Base-by-base conservation (phyloP, 2,113 vertebrate genomes). In the Oryzias woworae region DNA sequence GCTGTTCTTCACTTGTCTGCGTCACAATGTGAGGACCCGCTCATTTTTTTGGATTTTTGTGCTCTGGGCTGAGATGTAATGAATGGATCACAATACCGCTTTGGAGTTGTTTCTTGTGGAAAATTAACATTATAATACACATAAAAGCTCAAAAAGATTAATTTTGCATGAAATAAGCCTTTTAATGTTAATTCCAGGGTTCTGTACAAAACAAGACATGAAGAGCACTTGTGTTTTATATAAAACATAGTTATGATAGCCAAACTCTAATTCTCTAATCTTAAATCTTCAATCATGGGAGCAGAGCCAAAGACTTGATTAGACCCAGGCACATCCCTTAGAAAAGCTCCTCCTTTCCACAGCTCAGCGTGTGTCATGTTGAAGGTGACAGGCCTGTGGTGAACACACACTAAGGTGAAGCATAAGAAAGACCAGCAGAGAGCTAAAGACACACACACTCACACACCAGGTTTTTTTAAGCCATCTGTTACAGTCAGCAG, bases 401-500 rank as follows among this genome's bases (percentile, higher is more conserved):
- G 62, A 62, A 47, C 4, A 52, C 63, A 74, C 67, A 53, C 53
- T 2, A 58, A 73, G 65, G 50, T 20, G 1, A 59, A 13, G 45
- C 63, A 46, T 62, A 56, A 75, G 53, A 71, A 57, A 66, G 31
- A 60, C 12, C n/a, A 63, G 63, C 47, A 22, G 48, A 42, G 22
- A 72, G 59, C 45, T 18, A 36, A 62, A 47, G 24, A 73, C 73
- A 59, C 51, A n/a, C n/a, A 31, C 67, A 52, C 24, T 53, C 71
- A 53, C 20, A 63, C 66, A 62, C 61, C 47, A 49, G 60, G 56
- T 62, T 69, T 75, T n/a, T 80, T 73, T 52, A 73, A 70, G 79
- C 79, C 77, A 85, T 86, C 80, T 87, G 85, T 78, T 75, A 66
- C 14, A 51, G 47, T 56, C 73, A 73, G 72, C 54, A 60, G 74